phyloP scores from a whole-genome alignment of 2,113 vertebrate genomes.

The Pontoporia blainvillei region DNA sequence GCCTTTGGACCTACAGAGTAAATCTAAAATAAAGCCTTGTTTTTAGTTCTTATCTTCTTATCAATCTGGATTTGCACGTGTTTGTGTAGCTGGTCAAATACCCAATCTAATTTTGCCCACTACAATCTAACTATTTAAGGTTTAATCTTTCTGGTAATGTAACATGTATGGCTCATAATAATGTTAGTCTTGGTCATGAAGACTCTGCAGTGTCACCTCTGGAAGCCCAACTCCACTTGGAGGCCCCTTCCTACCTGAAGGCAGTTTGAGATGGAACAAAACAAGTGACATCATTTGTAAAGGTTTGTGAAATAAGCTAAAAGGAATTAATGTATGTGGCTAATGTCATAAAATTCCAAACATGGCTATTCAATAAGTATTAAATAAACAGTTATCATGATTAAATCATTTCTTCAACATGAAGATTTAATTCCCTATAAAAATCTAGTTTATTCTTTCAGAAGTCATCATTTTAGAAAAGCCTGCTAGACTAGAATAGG shows the following conservation, averaged over 20 bases:
- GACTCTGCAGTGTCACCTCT: not conserved
- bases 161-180: not conserved
- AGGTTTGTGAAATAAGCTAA: not conserved
- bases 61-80: not conserved
- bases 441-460: not conserved
- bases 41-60: not conserved
- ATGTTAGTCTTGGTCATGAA: not conserved
- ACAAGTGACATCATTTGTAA: not conserved
- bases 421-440: not conserved
- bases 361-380: not conserved
- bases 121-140: not conserved
- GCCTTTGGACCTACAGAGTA: not conserved
- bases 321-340: not conserved
- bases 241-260: not conserved
- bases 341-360: not conserved
- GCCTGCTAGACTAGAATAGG: not conserved
- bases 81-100: not conserved
- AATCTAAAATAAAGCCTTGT: constrained; percentile 21
- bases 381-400: not conserved
- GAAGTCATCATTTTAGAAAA: not conserved
- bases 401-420: not conserved
- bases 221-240: not conserved
- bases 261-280: not conserved
- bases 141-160: not conserved
- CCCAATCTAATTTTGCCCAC: not conserved